These are phyloP conservation scores for Sabatieria punctata DNA, from an alignment of 2,888 invertebrate species.

Conservation along the genomic window DNA sequence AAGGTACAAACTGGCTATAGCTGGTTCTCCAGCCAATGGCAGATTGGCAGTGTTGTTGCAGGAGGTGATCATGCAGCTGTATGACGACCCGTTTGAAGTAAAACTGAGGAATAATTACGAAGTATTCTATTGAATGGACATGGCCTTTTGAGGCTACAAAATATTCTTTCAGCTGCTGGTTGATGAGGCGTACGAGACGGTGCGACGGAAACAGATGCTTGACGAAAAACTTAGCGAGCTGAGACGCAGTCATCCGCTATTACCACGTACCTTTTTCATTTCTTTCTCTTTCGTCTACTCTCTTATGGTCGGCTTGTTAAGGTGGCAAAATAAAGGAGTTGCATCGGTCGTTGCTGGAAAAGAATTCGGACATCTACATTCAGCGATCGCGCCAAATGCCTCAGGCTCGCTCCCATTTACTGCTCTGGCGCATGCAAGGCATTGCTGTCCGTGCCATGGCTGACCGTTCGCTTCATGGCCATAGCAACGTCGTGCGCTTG, in stretches of 20 bases:
- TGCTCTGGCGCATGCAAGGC: slow-evolving; percentile 66
- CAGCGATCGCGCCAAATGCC: slow-evolving; percentile 59
- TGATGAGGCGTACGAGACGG: slow-evolving; percentile 83
- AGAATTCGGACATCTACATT: slow-evolving; percentile 87
- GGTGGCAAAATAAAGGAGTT: slow-evolving; percentile 53
- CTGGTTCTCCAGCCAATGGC: background rate
- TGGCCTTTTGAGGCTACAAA: background rate
- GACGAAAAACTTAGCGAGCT: slow-evolving; percentile 67
- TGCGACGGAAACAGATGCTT: slow-evolving; percentile 68
- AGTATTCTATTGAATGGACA: too few relatives aligned
- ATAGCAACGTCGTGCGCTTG: slow-evolving; percentile 50
- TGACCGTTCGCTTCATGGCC: slow-evolving; percentile 68
- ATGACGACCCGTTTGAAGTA: slow-evolving; percentile 95
- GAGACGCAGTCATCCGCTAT: slow-evolving; percentile 55
- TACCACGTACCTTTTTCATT: slow-evolving; percentile 35
- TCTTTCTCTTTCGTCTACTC: background rate
- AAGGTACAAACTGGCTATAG: slow-evolving; percentile 25
- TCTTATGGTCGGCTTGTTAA: too few relatives aligned
- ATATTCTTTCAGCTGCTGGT: slow-evolving; percentile 46
- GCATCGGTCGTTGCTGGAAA: slow-evolving; percentile 63
- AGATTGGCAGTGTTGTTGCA: slow-evolving; percentile 29
- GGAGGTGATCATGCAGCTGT: slow-evolving; percentile 72
- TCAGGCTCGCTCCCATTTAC: slow-evolving; percentile 54
- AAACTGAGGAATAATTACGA: slow-evolving; percentile 87
- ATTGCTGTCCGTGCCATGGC: slow-evolving; percentile 58